Base-by-base conservation (phyloP, 2,888 invertebrate genomes). In the Podotricha telesiphe region DNA sequence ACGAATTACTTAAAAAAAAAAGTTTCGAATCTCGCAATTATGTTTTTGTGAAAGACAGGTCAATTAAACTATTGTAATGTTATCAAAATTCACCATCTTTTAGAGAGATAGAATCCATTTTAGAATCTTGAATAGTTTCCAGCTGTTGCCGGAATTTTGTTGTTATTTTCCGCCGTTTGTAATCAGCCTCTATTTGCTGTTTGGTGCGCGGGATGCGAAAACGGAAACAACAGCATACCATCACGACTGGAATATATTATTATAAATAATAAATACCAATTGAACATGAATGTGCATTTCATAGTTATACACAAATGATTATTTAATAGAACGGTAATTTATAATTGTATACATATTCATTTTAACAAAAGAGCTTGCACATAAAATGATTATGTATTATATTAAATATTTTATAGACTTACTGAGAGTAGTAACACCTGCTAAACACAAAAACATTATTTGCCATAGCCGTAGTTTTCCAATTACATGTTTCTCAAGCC, bases 121-220 rank as follows among this genome's bases (percentile, higher is more conserved):
- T 96, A 7, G 96, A 94, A 83, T 98, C 97, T 80, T 96, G 96
- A 77, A 98, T 97, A 76, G 96, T 95, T 80, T 95, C 95, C 58
- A 98, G 90, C 80, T 97, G 95, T 77, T 96, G 95, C 11, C 96
- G 94, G 85, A 98, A 98, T 85, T 96, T 97, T 76, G 94, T 94
- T 0, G 97, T 96, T 59, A 98, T 95, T 85, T 95, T 96, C 79
- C 97, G 95, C 20, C 98, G 94, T 78, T 97, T 95, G 86, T 96
- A 98, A 87, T 98, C 98, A 0, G 98, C 98, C 85, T 98, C 98
- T 73, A 99, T 98, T 88, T 98, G 98, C 86, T 98, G 98, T 85
- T 98, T 98, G 0, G 98, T 98, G 65, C 98, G 94, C 0, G 98
- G 98, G 76, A 99, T 96, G 47, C 98, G 95, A 86, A 98, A 97